A percentile compares a stretch with the other conserved stretches of the same genome.
Conservation (phyloP, 2,113 vertebrate species). For the Miniopterus natalensis region DNA sequence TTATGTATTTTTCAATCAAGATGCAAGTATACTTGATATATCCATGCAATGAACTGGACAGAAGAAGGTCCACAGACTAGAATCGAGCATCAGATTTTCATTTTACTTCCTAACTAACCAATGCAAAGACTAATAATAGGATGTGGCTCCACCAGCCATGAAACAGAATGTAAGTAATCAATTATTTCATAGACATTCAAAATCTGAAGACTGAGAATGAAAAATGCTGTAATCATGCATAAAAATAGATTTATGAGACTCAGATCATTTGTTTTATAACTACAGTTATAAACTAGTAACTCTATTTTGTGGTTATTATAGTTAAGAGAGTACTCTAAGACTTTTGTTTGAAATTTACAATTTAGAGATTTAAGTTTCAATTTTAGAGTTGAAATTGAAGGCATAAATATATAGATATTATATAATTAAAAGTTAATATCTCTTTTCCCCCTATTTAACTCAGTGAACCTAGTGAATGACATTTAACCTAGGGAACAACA, state of each 20-base stretch:
- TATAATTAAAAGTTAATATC: background rate
- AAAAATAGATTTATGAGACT: background rate
- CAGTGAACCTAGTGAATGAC: background rate
- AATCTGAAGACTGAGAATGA: background rate
- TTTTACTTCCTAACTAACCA: background rate
- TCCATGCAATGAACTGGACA: background rate
- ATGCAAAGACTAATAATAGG: background rate
- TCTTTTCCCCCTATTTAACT: background rate
- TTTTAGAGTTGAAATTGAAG: constrained; percentile 25
- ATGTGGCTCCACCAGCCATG: background rate
- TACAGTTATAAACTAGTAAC: constrained; percentile 2
- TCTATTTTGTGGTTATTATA: background rate
- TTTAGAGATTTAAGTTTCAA: constrained; percentile 4
- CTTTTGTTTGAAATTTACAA: background rate
- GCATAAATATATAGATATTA: background rate
- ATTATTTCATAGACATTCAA: background rate
- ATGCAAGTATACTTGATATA: background rate
- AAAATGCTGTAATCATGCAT: background rate
- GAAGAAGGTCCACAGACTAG: background rate
- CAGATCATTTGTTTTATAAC: background rate
- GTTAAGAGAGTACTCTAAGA: background rate
- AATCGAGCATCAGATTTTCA: background rate
- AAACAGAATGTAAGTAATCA: background rate
- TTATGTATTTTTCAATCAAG: background rate
- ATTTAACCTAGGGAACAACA: background rate